Conservation (phyloP, 2,113 vertebrate genomes). For the human (Homo sapiens) region DNA sequence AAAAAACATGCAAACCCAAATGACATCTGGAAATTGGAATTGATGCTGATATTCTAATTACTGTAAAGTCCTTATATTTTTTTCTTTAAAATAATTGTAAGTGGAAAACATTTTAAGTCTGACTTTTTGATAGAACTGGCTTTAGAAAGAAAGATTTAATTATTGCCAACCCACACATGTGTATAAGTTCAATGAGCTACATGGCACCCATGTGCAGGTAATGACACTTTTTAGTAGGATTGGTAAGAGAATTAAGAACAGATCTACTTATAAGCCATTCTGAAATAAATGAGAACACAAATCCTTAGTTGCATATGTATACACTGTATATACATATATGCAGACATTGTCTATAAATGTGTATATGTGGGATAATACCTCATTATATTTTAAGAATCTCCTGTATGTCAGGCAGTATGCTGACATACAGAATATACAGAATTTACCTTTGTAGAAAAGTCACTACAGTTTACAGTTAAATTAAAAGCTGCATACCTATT, state of each 20-base stretch:
- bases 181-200: neutral
- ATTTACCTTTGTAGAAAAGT: neutral
- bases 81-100: neutral
- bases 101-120: neutral
- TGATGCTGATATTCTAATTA: neutral
- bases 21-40: neutral
- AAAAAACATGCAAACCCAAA: neutral
- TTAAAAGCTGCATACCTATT: neutral
- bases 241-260: neutral
- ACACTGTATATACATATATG: neutral
- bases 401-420: neutral
- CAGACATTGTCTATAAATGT: neutral
- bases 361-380: neutral
- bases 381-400: neutral
- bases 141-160: conserved; percentile 14
- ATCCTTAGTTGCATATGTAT: neutral
- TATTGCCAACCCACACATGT: neutral
- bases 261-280: neutral
- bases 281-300: neutral
- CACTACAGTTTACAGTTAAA: neutral
- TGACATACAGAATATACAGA: neutral
- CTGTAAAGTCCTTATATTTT: neutral
- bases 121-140: neutral
- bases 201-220: neutral
- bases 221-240: neutral